Conservation (phyloP, 2,113 vertebrate genomes). For the Oryzias javanicus region DNA sequence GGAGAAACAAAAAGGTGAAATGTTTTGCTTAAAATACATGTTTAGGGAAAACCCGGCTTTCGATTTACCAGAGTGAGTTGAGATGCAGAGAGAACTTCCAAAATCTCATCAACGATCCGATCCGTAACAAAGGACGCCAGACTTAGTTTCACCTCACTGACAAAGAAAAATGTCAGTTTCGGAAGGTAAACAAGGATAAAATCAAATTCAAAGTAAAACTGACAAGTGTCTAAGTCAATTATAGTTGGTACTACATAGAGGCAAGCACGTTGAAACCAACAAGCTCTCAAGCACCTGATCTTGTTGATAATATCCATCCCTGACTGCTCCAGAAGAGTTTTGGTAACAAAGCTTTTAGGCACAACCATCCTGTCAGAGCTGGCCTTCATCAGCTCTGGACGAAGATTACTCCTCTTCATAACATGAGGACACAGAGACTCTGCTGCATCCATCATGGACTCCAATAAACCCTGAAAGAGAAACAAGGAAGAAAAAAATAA, state of each 20-base stretch:
- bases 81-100: constrained; percentile 89
- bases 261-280: not conserved
- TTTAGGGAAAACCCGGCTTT: not conserved
- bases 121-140: constrained; percentile 97
- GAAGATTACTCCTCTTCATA: constrained; percentile 86
- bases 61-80: constrained; percentile 88
- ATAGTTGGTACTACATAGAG: not conserved
- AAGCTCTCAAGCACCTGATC: constrained; percentile 82
- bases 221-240: not conserved
- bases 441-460: constrained; percentile 92
- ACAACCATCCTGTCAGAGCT: constrained; percentile 90
- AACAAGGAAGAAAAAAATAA: not conserved
- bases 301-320: constrained; percentile 97
- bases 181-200: not conserved
- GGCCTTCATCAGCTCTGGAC: constrained; percentile 87
- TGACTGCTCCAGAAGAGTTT: constrained; percentile 93
- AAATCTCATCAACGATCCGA: constrained; percentile 94
- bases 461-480: constrained; percentile 80
- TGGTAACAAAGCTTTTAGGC: constrained; percentile 91
- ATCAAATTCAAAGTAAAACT: not conserved
- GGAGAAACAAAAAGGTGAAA: not conserved
- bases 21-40: not conserved
- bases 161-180: not conserved
- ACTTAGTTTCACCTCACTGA: constrained; percentile 92
- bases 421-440: constrained; percentile 92